phyloP scores from a whole-genome alignment of 2,888 invertebrate genomes.

The Teinopalpus imperialis region DNA sequence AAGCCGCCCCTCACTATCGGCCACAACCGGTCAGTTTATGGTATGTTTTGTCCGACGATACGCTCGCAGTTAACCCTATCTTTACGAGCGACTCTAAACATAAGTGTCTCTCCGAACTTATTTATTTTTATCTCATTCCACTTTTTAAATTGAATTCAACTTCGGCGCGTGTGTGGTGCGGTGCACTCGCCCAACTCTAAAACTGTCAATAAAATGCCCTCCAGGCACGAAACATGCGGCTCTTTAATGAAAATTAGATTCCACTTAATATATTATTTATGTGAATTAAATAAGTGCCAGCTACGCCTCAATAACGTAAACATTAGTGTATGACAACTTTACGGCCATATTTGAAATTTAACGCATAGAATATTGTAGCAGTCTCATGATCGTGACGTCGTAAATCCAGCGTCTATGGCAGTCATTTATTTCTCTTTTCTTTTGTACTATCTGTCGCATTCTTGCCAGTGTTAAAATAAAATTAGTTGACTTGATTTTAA shows the following conservation, averaged over 20 bases:
- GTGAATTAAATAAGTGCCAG: constrained; percentile 63
- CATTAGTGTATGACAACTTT: constrained; percentile 52
- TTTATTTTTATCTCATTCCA: constrained; percentile 81
- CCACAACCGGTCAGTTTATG: constrained; percentile 76
- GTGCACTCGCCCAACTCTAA: constrained; percentile 65
- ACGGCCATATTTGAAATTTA: constrained; percentile 61
- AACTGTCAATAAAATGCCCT: constrained; percentile 73
- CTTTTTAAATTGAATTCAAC: constrained; percentile 79
- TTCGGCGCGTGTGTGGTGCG: constrained; percentile 77
- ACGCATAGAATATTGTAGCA: constrained; percentile 50
- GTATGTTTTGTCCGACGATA: constrained; percentile 77
- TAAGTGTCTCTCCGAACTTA: constrained; percentile 79
- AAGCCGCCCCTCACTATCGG: constrained; percentile 52
- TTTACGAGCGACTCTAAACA: constrained; percentile 80
- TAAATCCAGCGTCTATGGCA: constrained; percentile 51
- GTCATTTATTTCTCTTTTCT: constrained; percentile 37
- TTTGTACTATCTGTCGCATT: not conserved
- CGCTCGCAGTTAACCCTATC: constrained; percentile 80
- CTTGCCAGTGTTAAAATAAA: constrained; percentile 5
- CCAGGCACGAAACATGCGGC: constrained; percentile 58
- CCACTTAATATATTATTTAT: constrained; percentile 66
- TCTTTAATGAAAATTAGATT: constrained; percentile 74
- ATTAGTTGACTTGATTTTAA: not conserved
- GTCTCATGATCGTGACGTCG: constrained; percentile 63
- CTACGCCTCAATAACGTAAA: constrained; percentile 63